phyloP scores from a whole-genome alignment of 1,140 invertebrate species.

The Hermetia illucens region DNA sequence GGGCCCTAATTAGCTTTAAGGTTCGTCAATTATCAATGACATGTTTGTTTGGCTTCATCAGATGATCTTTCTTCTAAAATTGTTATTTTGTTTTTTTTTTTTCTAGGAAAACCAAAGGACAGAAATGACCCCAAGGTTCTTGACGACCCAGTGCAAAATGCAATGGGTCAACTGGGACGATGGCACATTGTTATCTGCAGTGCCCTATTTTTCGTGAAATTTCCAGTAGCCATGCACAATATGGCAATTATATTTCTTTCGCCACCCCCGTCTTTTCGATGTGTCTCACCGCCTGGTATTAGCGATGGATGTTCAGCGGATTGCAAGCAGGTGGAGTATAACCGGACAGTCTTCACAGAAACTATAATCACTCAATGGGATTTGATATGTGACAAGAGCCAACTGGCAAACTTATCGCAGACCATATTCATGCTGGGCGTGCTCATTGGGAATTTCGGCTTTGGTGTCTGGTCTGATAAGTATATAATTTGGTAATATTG shows the following conservation, averaged over 20 bases:
- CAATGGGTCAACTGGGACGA: neutral
- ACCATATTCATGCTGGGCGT: conserved; percentile 63
- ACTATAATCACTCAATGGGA: neutral
- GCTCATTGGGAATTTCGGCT: conserved; percentile 53
- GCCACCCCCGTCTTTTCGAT: neutral
- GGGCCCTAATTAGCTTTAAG: no score
- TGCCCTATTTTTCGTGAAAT: neutral
- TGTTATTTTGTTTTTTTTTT: no score
- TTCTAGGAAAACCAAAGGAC: no score
- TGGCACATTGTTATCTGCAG: neutral
- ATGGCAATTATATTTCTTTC: neutral
- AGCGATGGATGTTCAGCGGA: neutral
- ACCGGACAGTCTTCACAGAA: neutral
- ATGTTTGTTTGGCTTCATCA: no score
- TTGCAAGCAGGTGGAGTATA: neutral
- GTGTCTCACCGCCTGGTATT: neutral
- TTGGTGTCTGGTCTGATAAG: conserved; percentile 61
- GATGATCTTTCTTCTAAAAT: no score
- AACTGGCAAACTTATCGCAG: conserved; percentile 54
- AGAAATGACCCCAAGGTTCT: no score
- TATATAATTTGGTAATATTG: conserved; percentile 26
- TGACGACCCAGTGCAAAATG: neutral
- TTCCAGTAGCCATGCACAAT: neutral
- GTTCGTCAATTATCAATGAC: no score
- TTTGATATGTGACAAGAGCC: conserved; percentile 18